Evolutionary conservation across 2,113 vertebrate genomes (phyloP), one percentile per base, ranked within the genome.

Genomic region (Oryzias curvinotus): DNA sequence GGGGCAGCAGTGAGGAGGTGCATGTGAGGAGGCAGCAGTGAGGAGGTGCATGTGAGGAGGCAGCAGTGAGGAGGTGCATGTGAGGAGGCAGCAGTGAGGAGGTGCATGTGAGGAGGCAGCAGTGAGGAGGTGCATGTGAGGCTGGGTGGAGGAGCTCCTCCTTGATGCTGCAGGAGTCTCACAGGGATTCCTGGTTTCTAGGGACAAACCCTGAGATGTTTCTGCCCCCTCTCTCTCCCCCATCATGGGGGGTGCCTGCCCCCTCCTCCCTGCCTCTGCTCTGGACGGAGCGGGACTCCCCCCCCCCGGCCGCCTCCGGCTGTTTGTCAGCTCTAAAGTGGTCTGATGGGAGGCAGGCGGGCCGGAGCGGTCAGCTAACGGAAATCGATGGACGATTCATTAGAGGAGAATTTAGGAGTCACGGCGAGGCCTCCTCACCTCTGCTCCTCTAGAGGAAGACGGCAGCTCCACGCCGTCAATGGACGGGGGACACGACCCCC

Each of bases 331-430:
- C 43, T 81, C 80, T 80, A 89, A 92, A 85, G 80, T 44, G 53
- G 44, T 19, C 76, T 91, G 93, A 93, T 90, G 61, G 83, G 89
- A 88, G 89, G 69, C 87, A 91, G 91, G 87, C 85, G 75, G 87
- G 85, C 82, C 87, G 71, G 86, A 90, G 89, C 73, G 78, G 85
- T 45, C 49, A 78, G 68, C 81, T 81, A 92, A 90, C 80, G 85
- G 90, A 93, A 88, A 94, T 94, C 93, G 88, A 93, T 93, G 88
- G 85, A 28, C 92, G 87, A 88, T 92, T 93, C 90, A 93, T 94
- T 93, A 92, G 73, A 82, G 88, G 48, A 65, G 82, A 87, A 90
- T 87, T 88, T 85, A 88, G 83, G 84, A 71, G 80, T 76, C 75
- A 73, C 71, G 44, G 50, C 14, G 49, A 77, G 77, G 62, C 46